phyloP scores from a whole-genome alignment of 2,797 vertebrate genomes.

The Aeoliscus strigatus region DNA sequence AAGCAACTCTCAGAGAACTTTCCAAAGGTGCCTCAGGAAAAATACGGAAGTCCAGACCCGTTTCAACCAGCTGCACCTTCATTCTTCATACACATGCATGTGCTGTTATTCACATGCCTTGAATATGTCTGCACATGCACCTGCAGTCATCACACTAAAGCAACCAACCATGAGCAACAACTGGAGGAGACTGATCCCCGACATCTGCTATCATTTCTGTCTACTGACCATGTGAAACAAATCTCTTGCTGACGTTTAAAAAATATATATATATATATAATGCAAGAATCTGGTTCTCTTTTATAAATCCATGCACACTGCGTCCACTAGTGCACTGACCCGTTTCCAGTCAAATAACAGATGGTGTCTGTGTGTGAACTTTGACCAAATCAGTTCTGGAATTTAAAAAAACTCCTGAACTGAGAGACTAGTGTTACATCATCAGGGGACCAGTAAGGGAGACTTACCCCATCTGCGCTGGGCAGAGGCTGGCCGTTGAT shows the following conservation, averaged over 20 bases:
- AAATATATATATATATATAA: too few relatives aligned
- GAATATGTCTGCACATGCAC: constrained; percentile 45
- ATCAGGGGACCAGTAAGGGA: too few relatives aligned
- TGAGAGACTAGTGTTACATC: too few relatives aligned
- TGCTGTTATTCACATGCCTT: constrained; percentile 37
- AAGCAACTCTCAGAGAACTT: constrained; percentile 11
- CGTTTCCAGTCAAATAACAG: constrained; percentile 6
- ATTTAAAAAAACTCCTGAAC: too few relatives aligned
- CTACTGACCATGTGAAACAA: neutral
- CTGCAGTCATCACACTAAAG: constrained; percentile 5
- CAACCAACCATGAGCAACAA: constrained; percentile 9
- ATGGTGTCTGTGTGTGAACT: neutral
- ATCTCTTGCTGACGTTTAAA: too few relatives aligned
- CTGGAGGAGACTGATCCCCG: constrained; percentile 19
- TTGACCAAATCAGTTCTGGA: constrained; percentile 23
- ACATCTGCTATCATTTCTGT: neutral
- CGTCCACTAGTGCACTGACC: constrained; percentile 8
- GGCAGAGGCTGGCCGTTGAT: constrained; percentile 81
- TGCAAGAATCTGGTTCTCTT: constrained; percentile 18
- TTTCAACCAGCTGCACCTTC: constrained; percentile 30
- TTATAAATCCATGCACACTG: constrained; percentile 22
- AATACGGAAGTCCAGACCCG: constrained; percentile 15
- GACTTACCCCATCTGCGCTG: constrained; percentile 87
- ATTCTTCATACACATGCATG: constrained; percentile 59
- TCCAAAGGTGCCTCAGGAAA: constrained; percentile 27